A percentile compares a stretch with the other conserved stretches of the same genome.
phyloP scores from a whole-genome alignment of 2,113 vertebrate species.

The Cygnus atratus region DNA sequence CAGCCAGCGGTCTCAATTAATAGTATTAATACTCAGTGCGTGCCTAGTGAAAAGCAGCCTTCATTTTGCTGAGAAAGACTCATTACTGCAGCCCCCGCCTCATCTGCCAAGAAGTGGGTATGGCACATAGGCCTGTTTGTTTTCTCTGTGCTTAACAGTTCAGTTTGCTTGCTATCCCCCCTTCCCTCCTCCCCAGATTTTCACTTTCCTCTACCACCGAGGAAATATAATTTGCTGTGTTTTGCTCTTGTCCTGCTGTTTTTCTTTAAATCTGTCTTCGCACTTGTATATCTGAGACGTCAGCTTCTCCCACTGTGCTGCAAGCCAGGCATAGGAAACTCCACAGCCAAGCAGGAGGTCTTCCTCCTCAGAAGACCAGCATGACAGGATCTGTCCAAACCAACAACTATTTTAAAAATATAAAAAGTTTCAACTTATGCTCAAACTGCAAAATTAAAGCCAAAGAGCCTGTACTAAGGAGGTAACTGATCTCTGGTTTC shows the following conservation, averaged over 20 bases:
- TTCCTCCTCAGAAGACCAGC: background rate
- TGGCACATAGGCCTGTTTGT: fast-evolving
- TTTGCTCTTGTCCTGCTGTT: background rate
- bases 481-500: background rate
- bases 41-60: background rate
- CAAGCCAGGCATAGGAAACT: background rate
- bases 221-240: background rate
- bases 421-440: background rate
- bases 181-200: background rate
- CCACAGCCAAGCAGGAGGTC: background rate
- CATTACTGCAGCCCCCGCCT: background rate
- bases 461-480: background rate
- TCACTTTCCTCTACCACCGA: background rate
- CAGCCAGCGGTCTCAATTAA: background rate
- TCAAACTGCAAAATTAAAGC: background rate
- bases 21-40: background rate
- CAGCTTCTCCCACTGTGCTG: background rate
- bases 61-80: background rate
- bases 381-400: background rate
- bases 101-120: background rate
- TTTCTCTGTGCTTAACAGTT: background rate
- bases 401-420: background rate
- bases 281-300: background rate
- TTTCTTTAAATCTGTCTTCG: background rate
- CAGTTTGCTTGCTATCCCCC: background rate